These are phyloP conservation scores for Drosophila austrosaltans DNA, from an alignment of 2,888 invertebrate genomes.

Conservation along the genomic window DNA sequence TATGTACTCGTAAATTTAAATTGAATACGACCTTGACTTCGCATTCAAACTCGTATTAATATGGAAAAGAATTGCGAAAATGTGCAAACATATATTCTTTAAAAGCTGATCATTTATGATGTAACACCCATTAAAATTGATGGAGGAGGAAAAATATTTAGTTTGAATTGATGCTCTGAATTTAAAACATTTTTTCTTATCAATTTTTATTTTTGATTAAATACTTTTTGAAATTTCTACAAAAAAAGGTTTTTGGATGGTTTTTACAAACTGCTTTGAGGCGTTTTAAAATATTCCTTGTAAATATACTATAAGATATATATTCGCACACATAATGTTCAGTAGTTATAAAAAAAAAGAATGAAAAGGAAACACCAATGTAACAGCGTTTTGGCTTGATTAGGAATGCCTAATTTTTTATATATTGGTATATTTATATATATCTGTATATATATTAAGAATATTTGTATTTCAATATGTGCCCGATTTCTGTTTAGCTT, in stretches of 20 bases:
- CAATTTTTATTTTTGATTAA: slow-evolving; percentile 52
- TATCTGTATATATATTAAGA: slow-evolving; percentile 32
- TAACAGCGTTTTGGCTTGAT: slow-evolving; percentile 47
- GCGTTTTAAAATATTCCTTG: slow-evolving; percentile 23
- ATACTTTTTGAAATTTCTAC: slow-evolving; percentile 29
- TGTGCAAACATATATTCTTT: background rate
- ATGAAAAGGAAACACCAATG: slow-evolving; percentile 45
- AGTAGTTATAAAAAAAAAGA: slow-evolving; percentile 6
- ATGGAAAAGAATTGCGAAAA: background rate
- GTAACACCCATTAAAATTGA: too few relatives aligned
- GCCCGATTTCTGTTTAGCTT: slow-evolving; percentile 54
- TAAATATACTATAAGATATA: slow-evolving; percentile 10
- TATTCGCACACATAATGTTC: slow-evolving; percentile 15
- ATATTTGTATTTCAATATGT: slow-evolving; percentile 53
- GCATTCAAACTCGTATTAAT: background rate
- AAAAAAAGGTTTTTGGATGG: slow-evolving; percentile 15
- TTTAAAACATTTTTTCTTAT: slow-evolving; percentile 8
- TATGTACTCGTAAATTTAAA: background rate
- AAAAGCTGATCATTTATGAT: background rate
- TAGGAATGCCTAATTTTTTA: slow-evolving; percentile 69
- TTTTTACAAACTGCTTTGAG: slow-evolving; percentile 23
- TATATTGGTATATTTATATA: slow-evolving; percentile 44
- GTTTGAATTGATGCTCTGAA: background rate
- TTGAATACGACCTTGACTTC: background rate
- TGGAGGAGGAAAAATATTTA: background rate